Evolutionary conservation across 1,140 invertebrate species (phyloP), one percentile per base, ranked within the genome.

Genomic region (Chlorops oryzae): DNA sequence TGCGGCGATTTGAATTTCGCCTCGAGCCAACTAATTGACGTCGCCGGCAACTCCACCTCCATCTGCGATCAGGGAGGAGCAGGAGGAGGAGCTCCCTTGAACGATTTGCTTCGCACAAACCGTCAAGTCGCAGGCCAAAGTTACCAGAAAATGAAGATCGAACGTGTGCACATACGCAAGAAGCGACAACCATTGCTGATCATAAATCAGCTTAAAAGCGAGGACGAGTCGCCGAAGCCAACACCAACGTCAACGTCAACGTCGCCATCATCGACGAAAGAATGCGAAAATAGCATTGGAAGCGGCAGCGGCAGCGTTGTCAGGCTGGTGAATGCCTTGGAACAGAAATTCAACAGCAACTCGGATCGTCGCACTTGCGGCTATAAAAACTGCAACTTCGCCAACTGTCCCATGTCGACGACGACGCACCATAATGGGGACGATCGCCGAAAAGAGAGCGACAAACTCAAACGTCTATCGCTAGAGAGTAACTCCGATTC

Each of bases 181-280:
- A 69, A 69, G 46, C 56, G 65, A 2, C 58, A 69, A 23, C 53
- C 63, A 2, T 28, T 69, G 20, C 53, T 61, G n/a, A 65, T 68
- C 0, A 56, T 65, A 17, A 67, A 67, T 27, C 57, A 59, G 20
- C 38, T 67, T 20, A 39, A 21, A 18, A 42, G 24, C 10, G 18
- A 18, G 22, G 22, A 5, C 6, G 24, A 13, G 27, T 15, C 10
- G 3, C 5, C 21, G 12, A 42, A 18, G 25, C 17, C 22, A 4
- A 3, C 5, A 39, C n/a, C n/a, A n/a, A 46, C 12, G 10, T 20
- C 35, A 32, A 21, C 32, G 5, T 46, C 25, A 20, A 4, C 18
- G 5, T 0, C 7, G 1, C 32, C 27, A 4, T 22, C 4, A 23
- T 39, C 43, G 17, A n/a, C n/a, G n/a, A n/a, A n/a, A n/a, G n/a